phyloP scores from a whole-genome alignment of 1,140 invertebrate species.

The Oncopodura yosiiana region DNA sequence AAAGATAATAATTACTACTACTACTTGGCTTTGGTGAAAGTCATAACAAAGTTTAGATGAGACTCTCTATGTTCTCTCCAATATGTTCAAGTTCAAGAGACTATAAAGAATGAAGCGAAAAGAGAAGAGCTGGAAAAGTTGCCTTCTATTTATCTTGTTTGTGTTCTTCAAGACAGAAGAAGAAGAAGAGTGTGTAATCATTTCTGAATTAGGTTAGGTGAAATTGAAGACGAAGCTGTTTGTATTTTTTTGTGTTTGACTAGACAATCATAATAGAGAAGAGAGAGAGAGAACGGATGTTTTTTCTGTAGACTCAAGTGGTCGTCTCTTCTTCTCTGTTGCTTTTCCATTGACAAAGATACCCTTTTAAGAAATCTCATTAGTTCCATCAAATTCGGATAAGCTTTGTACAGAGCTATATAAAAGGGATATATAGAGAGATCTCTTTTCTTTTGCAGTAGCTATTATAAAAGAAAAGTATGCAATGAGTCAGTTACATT shows the following conservation, averaged over 20 bases:
- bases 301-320: slow-evolving; percentile 9
- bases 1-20: too few relatives aligned
- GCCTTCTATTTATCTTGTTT: too few relatives aligned
- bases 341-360: slow-evolving; percentile 6
- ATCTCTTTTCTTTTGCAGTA: too few relatives aligned
- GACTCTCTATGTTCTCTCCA: not conserved
- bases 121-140: not conserved
- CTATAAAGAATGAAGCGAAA: not conserved
- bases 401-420: too few relatives aligned
- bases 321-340: not conserved
- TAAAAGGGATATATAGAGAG: too few relatives aligned
- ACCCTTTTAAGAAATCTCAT: slow-evolving; percentile 23
- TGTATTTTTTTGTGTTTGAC: not conserved
- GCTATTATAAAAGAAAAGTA: too few relatives aligned
- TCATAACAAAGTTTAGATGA: slow-evolving; percentile 2
- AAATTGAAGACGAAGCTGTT: slow-evolving; percentile 10
- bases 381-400: slow-evolving; percentile 32
- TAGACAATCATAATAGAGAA: slow-evolving; percentile 19
- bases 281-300: slow-evolving; percentile 2
- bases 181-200: slow-evolving; percentile 20
- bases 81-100: not conserved
- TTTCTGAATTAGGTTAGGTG: slow-evolving; percentile 32
- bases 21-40: too few relatives aligned
- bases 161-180: too few relatives aligned
- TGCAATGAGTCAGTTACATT: too few relatives aligned